Percentiles rank a stretch among this genome's conserved stretches.
phyloP scores from a whole-genome alignment of 2,113 vertebrate species.

The Eptesicus fuscus region DNA sequence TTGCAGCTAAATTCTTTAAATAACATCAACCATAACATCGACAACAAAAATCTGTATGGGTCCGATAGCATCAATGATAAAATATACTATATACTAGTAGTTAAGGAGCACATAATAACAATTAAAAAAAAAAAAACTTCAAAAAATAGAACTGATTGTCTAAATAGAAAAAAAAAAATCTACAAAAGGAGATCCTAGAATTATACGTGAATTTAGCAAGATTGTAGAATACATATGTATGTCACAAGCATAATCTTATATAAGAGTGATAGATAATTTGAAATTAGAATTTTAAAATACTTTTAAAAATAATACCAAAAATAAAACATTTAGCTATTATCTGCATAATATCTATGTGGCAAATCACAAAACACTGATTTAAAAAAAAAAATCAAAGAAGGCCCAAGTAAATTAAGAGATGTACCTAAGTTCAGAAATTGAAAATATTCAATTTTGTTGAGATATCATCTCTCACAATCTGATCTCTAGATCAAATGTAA shows the following conservation, averaged over 20 bases:
- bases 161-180: not conserved
- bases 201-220: not conserved
- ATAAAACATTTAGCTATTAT: not conserved
- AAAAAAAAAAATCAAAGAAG: not conserved
- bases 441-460: not conserved
- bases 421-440: not conserved
- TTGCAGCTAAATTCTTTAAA: not conserved
- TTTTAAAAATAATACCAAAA: not conserved
- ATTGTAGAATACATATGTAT: not conserved
- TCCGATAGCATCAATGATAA: not conserved
- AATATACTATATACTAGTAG: not conserved
- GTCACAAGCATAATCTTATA: not conserved
- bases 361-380: not conserved
- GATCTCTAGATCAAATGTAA: not conserved
- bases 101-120: not conserved
- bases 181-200: not conserved
- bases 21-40: not conserved
- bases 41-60: not conserved
- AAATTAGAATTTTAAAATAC: not conserved
- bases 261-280: not conserved
- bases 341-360: not conserved
- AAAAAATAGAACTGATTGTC: not conserved
- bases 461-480: not conserved
- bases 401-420: not conserved
- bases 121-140: not conserved